Evolutionary conservation across 2,113 vertebrate species (phyloP).

Genomic region (Nothoprocta perdicaria): DNA sequence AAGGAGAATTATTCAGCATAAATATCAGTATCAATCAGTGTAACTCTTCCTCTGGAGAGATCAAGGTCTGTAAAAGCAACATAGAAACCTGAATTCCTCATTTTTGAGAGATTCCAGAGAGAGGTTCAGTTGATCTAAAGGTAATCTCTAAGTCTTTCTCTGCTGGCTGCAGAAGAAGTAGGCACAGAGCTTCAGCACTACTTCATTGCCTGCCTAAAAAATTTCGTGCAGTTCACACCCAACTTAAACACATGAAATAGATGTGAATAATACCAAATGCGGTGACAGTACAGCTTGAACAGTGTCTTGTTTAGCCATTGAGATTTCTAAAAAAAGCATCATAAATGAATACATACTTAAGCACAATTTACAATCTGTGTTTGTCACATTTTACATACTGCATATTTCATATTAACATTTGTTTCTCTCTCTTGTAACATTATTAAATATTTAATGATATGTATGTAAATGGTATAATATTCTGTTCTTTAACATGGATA

Average conservation of each 20-base stretch:
- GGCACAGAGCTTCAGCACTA: background rate
- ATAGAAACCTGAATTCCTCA: background rate
- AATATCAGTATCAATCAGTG: background rate
- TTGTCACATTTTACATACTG: rapidly evolving
- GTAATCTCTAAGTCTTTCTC: background rate
- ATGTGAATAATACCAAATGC: background rate
- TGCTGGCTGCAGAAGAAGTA: background rate
- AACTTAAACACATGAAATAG: background rate
- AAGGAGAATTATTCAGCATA: background rate
- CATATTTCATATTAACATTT: background rate
- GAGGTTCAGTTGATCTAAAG: background rate
- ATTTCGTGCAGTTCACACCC: background rate
- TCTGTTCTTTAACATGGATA: background rate
- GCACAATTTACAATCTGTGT: background rate
- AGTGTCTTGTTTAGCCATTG: background rate
- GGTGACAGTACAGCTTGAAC: background rate
- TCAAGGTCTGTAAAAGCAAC: background rate
- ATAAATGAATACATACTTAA: background rate
- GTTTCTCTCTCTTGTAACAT: background rate
- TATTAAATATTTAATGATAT: background rate
- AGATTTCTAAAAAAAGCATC: background rate
- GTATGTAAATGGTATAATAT: background rate
- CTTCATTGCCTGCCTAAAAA: background rate
- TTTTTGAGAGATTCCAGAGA: background rate
- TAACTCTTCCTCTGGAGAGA: background rate